A percentile compares a stretch with the other conserved stretches of the same genome.
These are phyloP conservation scores for Hyppa rectilinea DNA, from an alignment of 2,888 invertebrate species.

Conservation along the genomic window DNA sequence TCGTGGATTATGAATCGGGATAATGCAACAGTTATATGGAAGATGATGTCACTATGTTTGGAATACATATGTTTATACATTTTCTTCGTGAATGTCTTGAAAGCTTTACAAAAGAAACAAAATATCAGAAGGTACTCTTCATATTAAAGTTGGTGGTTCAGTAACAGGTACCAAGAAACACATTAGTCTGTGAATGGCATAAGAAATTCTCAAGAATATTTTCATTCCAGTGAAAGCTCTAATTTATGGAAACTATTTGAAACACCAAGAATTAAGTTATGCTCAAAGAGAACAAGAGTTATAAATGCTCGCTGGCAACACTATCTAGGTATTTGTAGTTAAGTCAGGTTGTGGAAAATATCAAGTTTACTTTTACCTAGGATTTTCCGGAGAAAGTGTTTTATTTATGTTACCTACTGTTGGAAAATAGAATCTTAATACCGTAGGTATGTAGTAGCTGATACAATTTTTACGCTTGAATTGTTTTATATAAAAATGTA, in stretches of 20 bases:
- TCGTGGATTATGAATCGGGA: slow-evolving; percentile 48
- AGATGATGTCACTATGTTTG: slow-evolving; percentile 1
- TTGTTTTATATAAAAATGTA: too few relatives aligned
- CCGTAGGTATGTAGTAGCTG: not conserved
- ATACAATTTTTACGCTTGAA: not conserved
- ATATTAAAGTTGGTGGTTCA: too few relatives aligned
- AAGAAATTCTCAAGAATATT: not conserved
- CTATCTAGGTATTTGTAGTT: slow-evolving; percentile 47
- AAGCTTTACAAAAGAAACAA: slow-evolving; percentile 14
- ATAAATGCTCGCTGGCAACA: slow-evolving; percentile 55
- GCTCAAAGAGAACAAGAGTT: slow-evolving; percentile 36
- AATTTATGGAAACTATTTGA: slow-evolving; percentile 37
- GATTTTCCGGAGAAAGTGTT: slow-evolving; percentile 60
- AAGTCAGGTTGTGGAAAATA: slow-evolving; percentile 55
- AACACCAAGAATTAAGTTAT: slow-evolving; percentile 34
- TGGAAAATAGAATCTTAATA: slow-evolving; percentile 35
- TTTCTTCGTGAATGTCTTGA: not conserved
- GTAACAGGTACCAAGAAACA: not conserved
- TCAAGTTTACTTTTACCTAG: slow-evolving; percentile 56
- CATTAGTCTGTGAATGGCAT: not conserved
- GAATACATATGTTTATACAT: not conserved
- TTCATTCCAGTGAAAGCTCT: slow-evolving; percentile 20
- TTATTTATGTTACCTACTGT: slow-evolving; percentile 39
- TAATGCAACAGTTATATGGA: slow-evolving; percentile 58
- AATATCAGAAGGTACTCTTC: not conserved